Base-by-base conservation (phyloP, 2,888 invertebrate genomes). In the Dione juno region DNA sequence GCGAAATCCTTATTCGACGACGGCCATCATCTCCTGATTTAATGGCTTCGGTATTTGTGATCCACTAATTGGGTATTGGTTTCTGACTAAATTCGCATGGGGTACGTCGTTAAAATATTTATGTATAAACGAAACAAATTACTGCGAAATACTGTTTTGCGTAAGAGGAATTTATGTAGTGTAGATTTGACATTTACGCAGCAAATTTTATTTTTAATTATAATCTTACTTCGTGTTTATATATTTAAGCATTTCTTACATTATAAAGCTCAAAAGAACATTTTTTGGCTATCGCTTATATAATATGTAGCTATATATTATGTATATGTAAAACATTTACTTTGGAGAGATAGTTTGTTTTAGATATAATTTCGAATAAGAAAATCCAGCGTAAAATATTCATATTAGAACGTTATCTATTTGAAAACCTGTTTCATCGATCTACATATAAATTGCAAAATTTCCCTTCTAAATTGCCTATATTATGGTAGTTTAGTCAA, bases 21-120 rank as follows among this genome's bases (percentile, higher is more conserved):
- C 69, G 69, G 74, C 71, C 74, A 84, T 84, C 85, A 83, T 83
- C 77, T 80, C 74, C 79, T 80, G 83, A 84, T 84, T 86, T 88
- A 86, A 83, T 82, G 80, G 74, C 77, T 78, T 78, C 66, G 78
- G 80, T 78, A 80, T 81, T 80, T 77, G 81, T 77, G 77, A 77
- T 77, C 77, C 79, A 79, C 76, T 81, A 78, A 80, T 81, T 80
- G 78, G 78, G 71, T 72, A 74, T 71, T 67, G 73, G 74, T 59
- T 74, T 70, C 74, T 72, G 71, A 64, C 71, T 66, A 76, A 70
- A 74, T 70, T 71, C 52, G 64, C 65, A 45, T 70, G 53, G 45
- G 58, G 66, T 59, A 66, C 61, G 28, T 66, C 68, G 54, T 73
- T 75, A 73, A 75, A 74, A 74, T 69, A 69, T 52, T 67, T 67